Conservation (phyloP, 2,113 vertebrate species). For the Microtus richardsoni region DNA sequence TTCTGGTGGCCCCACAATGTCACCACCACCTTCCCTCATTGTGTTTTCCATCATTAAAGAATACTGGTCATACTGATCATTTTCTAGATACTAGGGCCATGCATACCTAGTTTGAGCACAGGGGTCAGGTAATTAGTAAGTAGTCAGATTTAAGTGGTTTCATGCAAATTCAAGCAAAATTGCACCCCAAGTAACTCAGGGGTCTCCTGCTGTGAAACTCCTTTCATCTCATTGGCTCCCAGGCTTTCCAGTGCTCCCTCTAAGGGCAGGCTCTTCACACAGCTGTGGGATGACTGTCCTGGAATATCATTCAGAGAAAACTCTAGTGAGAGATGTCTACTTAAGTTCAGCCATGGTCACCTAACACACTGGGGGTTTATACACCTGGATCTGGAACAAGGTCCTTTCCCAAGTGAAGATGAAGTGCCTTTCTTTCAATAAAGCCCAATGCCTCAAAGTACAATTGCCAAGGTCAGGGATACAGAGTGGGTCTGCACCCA, state of each 20-base stretch:
- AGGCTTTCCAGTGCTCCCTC: background rate
- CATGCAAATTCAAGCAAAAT: background rate
- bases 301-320: background rate
- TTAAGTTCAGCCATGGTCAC: background rate
- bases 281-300: background rate
- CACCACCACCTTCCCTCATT: background rate
- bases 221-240: background rate
- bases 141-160: background rate
- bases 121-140: background rate
- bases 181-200: background rate
- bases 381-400: background rate
- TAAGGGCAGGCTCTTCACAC: background rate
- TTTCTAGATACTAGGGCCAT: background rate
- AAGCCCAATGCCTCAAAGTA: background rate
- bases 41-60: background rate
- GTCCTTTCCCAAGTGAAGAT: background rate
- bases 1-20: background rate
- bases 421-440: background rate
- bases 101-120: background rate
- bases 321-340: background rate
- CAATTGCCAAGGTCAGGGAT: background rate
- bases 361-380: constrained; percentile 2
- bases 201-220: background rate
- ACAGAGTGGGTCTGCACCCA: background rate
- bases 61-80: background rate